Evolutionary conservation across 2,113 vertebrate species (phyloP), one percentile per base, ranked within the genome.

Genomic region (Myotis lucifugus): DNA sequence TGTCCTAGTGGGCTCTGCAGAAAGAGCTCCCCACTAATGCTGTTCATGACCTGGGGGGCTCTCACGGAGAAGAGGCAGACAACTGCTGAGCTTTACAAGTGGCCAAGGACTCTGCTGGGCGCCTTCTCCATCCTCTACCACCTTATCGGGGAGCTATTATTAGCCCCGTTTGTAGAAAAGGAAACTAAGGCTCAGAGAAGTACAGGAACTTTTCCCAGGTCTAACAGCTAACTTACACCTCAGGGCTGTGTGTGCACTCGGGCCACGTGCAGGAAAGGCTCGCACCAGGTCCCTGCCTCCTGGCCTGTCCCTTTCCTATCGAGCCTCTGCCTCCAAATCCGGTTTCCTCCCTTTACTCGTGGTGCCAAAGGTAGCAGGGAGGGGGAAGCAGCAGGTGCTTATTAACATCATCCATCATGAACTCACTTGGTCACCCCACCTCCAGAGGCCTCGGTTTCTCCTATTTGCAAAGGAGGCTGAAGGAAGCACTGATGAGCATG

Each of bases 401-500:
- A 2, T 32, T 77, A 52, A 23, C 61, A 0, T 72, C 18, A 8
- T 25, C 50, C 12, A 2, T 34, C 66, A 34, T 34, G 37, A 4
- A 64, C 4, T 46, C 2, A n/a, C 72, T 14, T 13, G 4, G 32
- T 61, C 21, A 19, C 6, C 8, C 34, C 19, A 8, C n/a, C 67
- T 77, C 46, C 91, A 13, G 46, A 13, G 73, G 10, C 76, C 88
- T 50, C 66, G 4, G 9, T 27, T 54, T 84, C 66, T 23, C 67
- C 18, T 32, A 54, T 82, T 32, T 8, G 48, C 50, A 46, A 72
- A 14, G 37, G 27, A 25, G 23, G 6, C 40, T 17, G 12, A 32
- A 56, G 66, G 5, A n/a, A 70, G 9, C 10, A 23, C 1, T 1
- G 0, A 4, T 5, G 48, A 46, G 40, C 40, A 8, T 0, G 0